Percentiles rank a stretch among this genome's conserved stretches.
Conservation (phyloP, 2,797 vertebrate genomes). For the Morus bassanus region DNA sequence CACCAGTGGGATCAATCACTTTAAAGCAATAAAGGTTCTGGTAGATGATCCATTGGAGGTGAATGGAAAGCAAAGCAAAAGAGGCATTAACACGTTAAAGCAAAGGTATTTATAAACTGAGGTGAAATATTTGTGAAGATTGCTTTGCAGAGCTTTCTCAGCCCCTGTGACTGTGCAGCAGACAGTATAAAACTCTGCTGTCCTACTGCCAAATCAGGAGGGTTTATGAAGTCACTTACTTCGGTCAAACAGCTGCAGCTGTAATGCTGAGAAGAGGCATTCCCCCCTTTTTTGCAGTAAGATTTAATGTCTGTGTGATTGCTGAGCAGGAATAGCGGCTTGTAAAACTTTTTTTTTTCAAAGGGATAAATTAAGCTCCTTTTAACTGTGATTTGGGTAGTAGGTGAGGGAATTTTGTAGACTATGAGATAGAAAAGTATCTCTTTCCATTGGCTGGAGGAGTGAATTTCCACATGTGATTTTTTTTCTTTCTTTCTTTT, state of each 20-base stretch:
- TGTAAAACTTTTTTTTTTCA: slow-evolving; percentile 7
- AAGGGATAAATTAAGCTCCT: slow-evolving; percentile 18
- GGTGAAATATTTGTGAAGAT: slow-evolving; percentile 45
- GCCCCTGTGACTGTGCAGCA: slow-evolving; percentile 8
- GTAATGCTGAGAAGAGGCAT: slow-evolving; percentile 42
- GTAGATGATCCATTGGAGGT: slow-evolving; percentile 28
- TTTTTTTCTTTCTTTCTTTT: background rate
- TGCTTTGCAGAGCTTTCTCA: slow-evolving; percentile 39
- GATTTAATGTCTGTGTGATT: slow-evolving; percentile 55
- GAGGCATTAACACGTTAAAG: slow-evolving; percentile 8
- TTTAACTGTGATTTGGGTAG: slow-evolving; percentile 8
- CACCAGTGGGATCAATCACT: slow-evolving; percentile 1
- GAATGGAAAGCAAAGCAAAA: slow-evolving; percentile 53
- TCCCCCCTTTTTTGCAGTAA: background rate
- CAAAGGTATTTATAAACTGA: slow-evolving; percentile 36
- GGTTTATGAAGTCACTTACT: slow-evolving; percentile 63
- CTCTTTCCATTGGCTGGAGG: background rate
- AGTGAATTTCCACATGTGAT: slow-evolving; percentile 36
- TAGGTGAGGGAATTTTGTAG: slow-evolving; percentile 27
- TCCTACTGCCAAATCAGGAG: slow-evolving; percentile 48
- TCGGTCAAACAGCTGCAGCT: slow-evolving; percentile 66
- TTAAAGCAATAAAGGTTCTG: slow-evolving; percentile 39
- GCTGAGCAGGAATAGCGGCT: slow-evolving; percentile 29
- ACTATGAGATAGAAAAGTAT: slow-evolving; percentile 22
- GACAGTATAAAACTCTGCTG: slow-evolving; percentile 23